A percentile compares a stretch with the other conserved stretches of the same genome.
Conservation (phyloP, 2,888 invertebrate species). For the Sialis fuliginosa region DNA sequence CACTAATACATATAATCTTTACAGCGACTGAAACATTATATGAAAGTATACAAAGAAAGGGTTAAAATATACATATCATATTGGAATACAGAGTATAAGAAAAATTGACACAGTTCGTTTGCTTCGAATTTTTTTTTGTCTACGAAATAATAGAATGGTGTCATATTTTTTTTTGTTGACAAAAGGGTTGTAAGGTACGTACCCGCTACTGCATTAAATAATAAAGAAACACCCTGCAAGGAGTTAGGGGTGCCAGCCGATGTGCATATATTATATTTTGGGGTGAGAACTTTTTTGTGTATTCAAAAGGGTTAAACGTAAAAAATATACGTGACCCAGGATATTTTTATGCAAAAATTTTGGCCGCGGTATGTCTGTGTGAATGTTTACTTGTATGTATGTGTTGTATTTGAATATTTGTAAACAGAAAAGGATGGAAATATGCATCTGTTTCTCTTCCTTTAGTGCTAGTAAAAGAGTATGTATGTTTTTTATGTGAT, state of each 20-base stretch:
- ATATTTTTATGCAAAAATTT: too few relatives aligned
- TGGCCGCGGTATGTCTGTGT: too few relatives aligned
- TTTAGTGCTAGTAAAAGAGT: too few relatives aligned
- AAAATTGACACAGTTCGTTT: slow-evolving; percentile 30
- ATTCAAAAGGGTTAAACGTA: neutral
- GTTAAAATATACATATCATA: too few relatives aligned
- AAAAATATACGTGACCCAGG: neutral
- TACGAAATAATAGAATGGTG: slow-evolving; percentile 25
- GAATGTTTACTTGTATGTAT: too few relatives aligned
- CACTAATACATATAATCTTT: too few relatives aligned
- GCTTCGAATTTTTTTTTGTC: slow-evolving; percentile 24
- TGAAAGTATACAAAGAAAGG: too few relatives aligned
- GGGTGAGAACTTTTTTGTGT: slow-evolving; percentile 20
- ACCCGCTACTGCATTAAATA: neutral
- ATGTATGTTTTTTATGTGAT: too few relatives aligned
- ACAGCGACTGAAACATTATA: too few relatives aligned
- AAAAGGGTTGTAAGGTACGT: slow-evolving; percentile 20
- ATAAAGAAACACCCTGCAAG: slow-evolving; percentile 28
- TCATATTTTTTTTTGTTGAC: slow-evolving; percentile 26
- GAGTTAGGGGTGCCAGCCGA: slow-evolving; percentile 22
- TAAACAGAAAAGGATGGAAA: too few relatives aligned
- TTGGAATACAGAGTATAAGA: slow-evolving; percentile 8
- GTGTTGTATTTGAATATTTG: too few relatives aligned
- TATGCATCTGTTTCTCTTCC: too few relatives aligned
- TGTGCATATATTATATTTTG: slow-evolving; percentile 20